Base-by-base conservation (phyloP, 1,140 invertebrate species). In the Calephelis virginiensis region DNA sequence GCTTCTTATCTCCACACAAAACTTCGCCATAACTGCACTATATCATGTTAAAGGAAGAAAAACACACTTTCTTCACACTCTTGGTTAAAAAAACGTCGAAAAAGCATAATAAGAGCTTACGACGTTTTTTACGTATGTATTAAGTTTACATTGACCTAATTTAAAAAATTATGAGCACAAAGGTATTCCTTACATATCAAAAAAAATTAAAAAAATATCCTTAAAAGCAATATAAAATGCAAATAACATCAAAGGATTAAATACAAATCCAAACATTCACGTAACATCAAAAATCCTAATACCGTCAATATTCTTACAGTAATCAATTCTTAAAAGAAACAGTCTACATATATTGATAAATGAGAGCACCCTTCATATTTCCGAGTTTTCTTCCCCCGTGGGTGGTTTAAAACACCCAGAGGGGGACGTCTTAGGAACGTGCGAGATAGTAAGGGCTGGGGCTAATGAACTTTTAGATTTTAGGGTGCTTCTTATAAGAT, bases 251-350 rank as follows among this genome's bases (percentile, higher is more conserved):
- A 56, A 56, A 28, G 50, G 17, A 56, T 56, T 56, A 17, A 56
- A 45, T 46, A 11, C 13, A 46, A 62, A 45, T 62, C 61, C 10
- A 40, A 64, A 64, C n/a, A 11, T 64, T 64, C 49, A 40, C 28
- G 50, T 56, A 56, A 56, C 11, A 56, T 56, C 10, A 56, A 28
- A 56, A 56, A 56, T 56, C 28, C 50, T 56, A 56, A 56, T 56
- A 56, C 50, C 50, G 50, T 12, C 63, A 64, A 64, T 64, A 64
- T 50, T 53, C 63, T 43, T 13, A 64, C 63, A 59, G 63, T 88
- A 90, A 90, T 90, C 86, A 90, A 88, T 90, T 90, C 86, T 80
- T 68, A 80, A 89, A 88, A 89, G 84, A 89, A 88, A 90, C 85
- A 88, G 84, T 85, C 82, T 80, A 83, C 72, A 77, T 86, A 85